Evolutionary conservation across 2,797 vertebrate species (phyloP).

Genomic region (Bradypodion pumilum): DNA sequence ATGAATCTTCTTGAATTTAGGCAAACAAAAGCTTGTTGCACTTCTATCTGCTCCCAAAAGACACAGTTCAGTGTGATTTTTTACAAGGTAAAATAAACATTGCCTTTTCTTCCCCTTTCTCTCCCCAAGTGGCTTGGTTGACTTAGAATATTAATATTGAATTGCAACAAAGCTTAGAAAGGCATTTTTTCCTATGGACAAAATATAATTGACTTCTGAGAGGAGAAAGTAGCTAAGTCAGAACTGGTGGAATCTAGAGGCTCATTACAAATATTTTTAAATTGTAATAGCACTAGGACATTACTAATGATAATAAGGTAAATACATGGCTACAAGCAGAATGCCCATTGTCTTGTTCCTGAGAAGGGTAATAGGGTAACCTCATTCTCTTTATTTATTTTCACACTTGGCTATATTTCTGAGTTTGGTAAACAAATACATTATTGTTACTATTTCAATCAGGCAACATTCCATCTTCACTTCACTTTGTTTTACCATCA

Average conservation of each 20-base stretch:
- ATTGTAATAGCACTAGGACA: constrained; percentile 43
- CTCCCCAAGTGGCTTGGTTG: constrained; percentile 35
- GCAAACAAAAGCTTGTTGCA: constrained; percentile 15
- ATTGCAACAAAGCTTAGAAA: constrained; percentile 53
- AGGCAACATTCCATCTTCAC: background rate
- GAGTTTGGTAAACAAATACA: constrained; percentile 26
- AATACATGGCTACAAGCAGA: constrained; percentile 38
- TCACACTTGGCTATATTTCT: constrained; percentile 4
- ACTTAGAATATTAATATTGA: constrained; percentile 62
- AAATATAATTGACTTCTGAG: constrained; percentile 64
- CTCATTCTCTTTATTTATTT: constrained; percentile 15
- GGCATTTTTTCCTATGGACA: constrained; percentile 58
- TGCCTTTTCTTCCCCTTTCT: constrained; percentile 44
- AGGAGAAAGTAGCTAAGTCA: constrained; percentile 66
- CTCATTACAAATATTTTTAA: constrained; percentile 58
- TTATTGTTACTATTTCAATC: constrained; percentile 50
- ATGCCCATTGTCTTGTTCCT: constrained; percentile 32
- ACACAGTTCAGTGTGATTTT: constrained; percentile 48
- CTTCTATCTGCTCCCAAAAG: constrained; percentile 33
- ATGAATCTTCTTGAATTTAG: constrained; percentile 32
- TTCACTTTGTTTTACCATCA: constrained; percentile 44
- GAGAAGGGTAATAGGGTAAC: background rate
- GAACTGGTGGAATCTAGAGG: constrained; percentile 52
- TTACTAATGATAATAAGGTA: constrained; percentile 56
- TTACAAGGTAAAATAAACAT: constrained; percentile 56